phyloP scores from a whole-genome alignment of 2,888 invertebrate species.

The Acholoe squamosa region DNA sequence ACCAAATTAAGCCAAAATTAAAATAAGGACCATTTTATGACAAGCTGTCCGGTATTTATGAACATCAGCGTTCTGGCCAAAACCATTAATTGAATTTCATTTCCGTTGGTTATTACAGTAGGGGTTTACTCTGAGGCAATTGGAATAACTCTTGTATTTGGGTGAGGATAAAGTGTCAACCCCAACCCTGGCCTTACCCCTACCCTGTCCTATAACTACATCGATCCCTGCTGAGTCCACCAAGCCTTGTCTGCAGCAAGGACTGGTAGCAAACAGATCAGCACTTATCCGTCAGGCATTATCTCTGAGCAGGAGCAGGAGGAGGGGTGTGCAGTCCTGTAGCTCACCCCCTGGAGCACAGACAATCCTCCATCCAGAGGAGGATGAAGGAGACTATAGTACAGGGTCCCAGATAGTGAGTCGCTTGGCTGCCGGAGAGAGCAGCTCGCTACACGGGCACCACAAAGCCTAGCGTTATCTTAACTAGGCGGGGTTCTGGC shows the following conservation, averaged over 20 bases:
- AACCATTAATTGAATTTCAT: no score
- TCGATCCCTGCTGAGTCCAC: neutral
- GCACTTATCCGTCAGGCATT: neutral
- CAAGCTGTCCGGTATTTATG: no score
- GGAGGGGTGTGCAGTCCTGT: neutral
- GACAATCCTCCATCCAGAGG: neutral
- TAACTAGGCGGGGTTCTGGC: neutral
- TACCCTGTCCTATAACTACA: no score
- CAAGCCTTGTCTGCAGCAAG: neutral
- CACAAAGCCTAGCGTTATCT: neutral
- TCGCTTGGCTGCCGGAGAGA: neutral
- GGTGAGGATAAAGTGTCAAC: no score
- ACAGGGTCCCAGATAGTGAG: constrained; percentile 11
- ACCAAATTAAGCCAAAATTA: no score
- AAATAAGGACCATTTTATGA: no score
- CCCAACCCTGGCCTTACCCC: no score
- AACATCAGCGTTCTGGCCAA: no score
- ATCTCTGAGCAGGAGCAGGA: neutral
- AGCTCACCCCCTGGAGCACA: neutral
- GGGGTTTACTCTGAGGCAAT: no score
- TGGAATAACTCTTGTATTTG: no score
- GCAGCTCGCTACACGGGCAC: neutral
- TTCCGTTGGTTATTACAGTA: no score
- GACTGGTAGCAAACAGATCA: constrained; percentile 18
- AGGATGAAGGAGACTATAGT: neutral